Base-by-base conservation (phyloP, 2,113 vertebrate species). In the Heliornis fulica region DNA sequence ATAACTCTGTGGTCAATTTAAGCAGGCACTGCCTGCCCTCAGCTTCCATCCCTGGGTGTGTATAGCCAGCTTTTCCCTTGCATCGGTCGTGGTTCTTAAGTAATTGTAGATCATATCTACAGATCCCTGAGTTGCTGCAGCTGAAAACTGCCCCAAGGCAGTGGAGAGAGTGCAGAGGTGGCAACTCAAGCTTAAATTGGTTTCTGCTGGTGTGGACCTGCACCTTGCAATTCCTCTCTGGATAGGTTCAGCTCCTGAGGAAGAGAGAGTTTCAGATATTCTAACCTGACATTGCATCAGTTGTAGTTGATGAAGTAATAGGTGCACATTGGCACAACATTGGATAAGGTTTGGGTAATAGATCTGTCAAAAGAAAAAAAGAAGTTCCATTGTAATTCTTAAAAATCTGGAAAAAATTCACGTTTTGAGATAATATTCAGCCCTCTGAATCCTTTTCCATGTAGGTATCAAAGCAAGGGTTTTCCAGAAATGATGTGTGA, bases 281-380 rank as follows among this genome's bases (percentile, higher is more conserved):
- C 17, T 80, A 11, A 76, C 41, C 54, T 60, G 25, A 82, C 15
- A 56, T 79, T 22, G 13, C 16, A 51, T 87, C 53, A 31, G 2
- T 34, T 75, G 11, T 23, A 86, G 31, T 7, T 26, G 38, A 29
- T 71, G 29, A 56, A 61, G 11, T 40, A 66, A 51, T 46, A 51
- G 50, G 56, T 0, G 10, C 10, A 29, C 3, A 12, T 4, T 60
- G 13, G 22, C 7, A 66, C 72, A 89, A 63, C 1, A 1, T 1
- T 36, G 18, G 18, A 13, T 71, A 48, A 64, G 3, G 4, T 82
- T 46, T 68, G 19, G 11, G 6, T 60, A 69, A 48, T 13, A 53
- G 31, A 43, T n/a, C 9, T 20, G 25, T 68, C 28, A 64, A 54
- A 84, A 74, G 28, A 43, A 56, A 45, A 34, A 36, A 71, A 68